A percentile compares a stretch with the other conserved stretches of the same genome.
Conservation (phyloP, 2,888 invertebrate genomes). For the Leptinotarsa peninsularis region DNA sequence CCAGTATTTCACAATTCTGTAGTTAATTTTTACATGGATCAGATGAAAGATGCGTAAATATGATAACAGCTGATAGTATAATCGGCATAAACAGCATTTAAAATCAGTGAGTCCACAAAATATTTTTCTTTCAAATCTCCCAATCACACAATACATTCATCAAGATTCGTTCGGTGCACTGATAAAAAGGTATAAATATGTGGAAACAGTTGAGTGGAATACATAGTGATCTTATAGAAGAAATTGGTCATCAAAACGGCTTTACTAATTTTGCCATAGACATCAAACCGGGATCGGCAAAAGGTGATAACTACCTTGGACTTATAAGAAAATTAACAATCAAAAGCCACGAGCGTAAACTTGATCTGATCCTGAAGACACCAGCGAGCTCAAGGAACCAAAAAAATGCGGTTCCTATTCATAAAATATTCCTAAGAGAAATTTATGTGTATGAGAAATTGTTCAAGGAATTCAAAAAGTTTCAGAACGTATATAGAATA, state of each 20-base stretch:
- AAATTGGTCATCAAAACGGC: slow-evolving; percentile 31
- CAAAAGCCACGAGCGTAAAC: slow-evolving; percentile 18
- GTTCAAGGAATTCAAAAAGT: slow-evolving; percentile 49
- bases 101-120: no score
- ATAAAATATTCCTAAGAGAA: slow-evolving; percentile 52
- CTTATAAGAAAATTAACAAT: slow-evolving; percentile 45
- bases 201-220: not conserved
- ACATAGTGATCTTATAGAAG: slow-evolving; percentile 13
- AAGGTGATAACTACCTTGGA: slow-evolving; percentile 49
- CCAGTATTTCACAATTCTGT: no score
- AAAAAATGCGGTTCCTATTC: slow-evolving; percentile 47
- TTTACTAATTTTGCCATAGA: slow-evolving; percentile 27
- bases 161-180: no score
- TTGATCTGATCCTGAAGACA: slow-evolving; percentile 55
- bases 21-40: no score
- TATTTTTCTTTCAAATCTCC: no score
- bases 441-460: slow-evolving; percentile 53
- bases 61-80: no score
- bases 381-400: slow-evolving; percentile 48
- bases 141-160: no score
- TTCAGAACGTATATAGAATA: slow-evolving; percentile 46
- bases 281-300: slow-evolving; percentile 24
- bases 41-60: no score
- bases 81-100: no score
- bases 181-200: not conserved